Evolutionary conservation across 1,140 invertebrate species (phyloP), one percentile per base, ranked within the genome.

Genomic region (Drosophila parabipectinata): DNA sequence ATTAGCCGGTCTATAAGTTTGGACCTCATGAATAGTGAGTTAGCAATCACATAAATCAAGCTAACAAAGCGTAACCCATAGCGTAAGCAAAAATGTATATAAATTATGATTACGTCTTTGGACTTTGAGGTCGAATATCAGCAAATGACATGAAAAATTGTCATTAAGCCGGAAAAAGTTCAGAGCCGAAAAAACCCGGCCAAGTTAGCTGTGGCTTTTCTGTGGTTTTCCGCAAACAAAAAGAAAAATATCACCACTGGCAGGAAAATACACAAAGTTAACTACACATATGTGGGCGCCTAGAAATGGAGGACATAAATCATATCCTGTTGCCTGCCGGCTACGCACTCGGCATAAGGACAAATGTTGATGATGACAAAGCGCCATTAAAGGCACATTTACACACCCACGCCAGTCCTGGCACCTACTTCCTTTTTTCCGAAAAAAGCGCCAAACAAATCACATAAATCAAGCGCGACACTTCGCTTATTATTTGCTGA

Each of bases 281-380:
- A 78, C 60, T 63, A 68, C 58, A 53, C 55, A 72, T 41, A 63
- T 77, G 73, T 48, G 62, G 67, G 71, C 21, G 56, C 57, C 39
- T 50, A 71, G 79, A 60, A 77, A 66, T 61, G 75, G 56, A 18
- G 61, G 47, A 75, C 82, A 87, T 87, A 88, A 87, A 87, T 87
- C 82, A 87, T 87, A 82, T 88, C 61, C 71, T 66, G 67, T 66
- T 62, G 57, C 56, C 66, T 66, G 75, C 56, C 57, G 68, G 82
- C 73, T 82, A 88, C 82, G 78, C 82, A 88, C 77, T 87, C 73
- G 68, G 81, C 77, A 63, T 76, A 73, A 83, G 83, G 83, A 87
- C 83, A 87, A 87, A 87, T 87, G 83, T 87, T 87, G 83, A 87
- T 87, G 83, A 87, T 87, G 83, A 87, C 83, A 87, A 87, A 87